Evolutionary conservation across 2,797 vertebrate genomes (phyloP).

Genomic region (Aphelocoma californica): DNA sequence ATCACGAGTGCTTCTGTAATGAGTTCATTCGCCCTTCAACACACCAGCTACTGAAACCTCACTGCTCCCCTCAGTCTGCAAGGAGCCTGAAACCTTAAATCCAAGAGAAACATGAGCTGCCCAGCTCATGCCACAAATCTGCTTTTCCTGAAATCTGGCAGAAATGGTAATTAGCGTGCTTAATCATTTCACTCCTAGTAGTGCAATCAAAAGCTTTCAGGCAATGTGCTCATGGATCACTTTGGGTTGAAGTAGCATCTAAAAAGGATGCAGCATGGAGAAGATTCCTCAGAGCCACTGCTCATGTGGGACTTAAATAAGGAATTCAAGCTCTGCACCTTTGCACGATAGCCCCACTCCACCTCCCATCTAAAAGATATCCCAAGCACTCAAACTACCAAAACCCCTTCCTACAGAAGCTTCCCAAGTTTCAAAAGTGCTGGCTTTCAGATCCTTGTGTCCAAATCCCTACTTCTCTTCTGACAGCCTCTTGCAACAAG

Average conservation of each 20-base stretch:
- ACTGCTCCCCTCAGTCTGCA: background rate
- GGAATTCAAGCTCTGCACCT: background rate
- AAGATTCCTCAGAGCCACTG: background rate
- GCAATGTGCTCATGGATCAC: background rate
- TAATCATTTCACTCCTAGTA: background rate
- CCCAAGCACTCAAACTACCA: background rate
- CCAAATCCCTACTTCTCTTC: background rate
- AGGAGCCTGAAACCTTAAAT: background rate
- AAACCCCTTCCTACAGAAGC: background rate
- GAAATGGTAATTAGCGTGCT: background rate
- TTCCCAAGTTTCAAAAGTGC: background rate
- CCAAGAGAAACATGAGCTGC: background rate
- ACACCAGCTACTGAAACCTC: background rate
- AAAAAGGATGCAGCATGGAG: background rate
- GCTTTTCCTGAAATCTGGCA: background rate
- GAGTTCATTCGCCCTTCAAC: background rate
- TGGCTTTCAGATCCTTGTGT: background rate
- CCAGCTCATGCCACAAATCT: background rate
- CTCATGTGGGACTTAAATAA: background rate
- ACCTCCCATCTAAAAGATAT: background rate
- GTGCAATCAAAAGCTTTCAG: background rate
- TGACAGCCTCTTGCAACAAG: background rate
- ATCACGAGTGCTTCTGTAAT: background rate
- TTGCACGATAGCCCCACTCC: background rate
- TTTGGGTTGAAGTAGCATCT: background rate